phyloP scores from a whole-genome alignment of 2,888 invertebrate species.

The Agrochola litura region DNA sequence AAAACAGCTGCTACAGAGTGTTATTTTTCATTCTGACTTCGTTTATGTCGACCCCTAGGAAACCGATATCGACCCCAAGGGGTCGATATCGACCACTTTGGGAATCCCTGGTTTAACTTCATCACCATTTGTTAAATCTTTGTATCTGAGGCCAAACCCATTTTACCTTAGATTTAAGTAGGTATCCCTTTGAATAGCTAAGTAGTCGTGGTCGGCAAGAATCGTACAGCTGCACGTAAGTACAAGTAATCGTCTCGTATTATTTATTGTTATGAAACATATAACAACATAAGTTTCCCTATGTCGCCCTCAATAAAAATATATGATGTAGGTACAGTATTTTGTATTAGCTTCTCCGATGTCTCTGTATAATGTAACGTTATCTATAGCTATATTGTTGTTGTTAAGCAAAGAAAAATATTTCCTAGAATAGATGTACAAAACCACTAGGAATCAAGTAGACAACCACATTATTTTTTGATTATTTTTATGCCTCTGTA shows the following conservation, averaged over 20 bases:
- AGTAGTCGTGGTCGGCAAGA: constrained; percentile 1
- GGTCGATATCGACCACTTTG: too few species aligned
- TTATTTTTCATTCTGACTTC: too few species aligned
- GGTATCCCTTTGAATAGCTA: neutral
- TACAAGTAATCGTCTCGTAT: constrained; percentile 22
- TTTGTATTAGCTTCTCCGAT: constrained; percentile 1
- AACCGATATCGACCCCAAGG: too few species aligned
- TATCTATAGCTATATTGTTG: neutral
- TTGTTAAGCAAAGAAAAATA: neutral
- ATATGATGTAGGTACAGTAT: neutral
- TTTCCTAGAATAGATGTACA: neutral
- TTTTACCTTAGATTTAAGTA: neutral
- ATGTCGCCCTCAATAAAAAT: constrained; percentile 12
- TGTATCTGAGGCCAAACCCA: neutral
- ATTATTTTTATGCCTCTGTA: constrained; percentile 22
- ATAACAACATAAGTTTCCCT: constrained; percentile 17
- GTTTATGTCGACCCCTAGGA: too few species aligned
- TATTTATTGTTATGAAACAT: constrained; percentile 29
- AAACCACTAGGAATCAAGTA: constrained; percentile 1
- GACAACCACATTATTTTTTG: constrained; percentile 14
- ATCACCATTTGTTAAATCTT: neutral
- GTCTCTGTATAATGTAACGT: neutral
- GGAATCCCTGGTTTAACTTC: neutral
- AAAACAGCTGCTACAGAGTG: too few species aligned
- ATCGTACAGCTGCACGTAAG: constrained; percentile 4